Conservation (phyloP, 2,888 invertebrate genomes). For the Micropterix aruncella region DNA sequence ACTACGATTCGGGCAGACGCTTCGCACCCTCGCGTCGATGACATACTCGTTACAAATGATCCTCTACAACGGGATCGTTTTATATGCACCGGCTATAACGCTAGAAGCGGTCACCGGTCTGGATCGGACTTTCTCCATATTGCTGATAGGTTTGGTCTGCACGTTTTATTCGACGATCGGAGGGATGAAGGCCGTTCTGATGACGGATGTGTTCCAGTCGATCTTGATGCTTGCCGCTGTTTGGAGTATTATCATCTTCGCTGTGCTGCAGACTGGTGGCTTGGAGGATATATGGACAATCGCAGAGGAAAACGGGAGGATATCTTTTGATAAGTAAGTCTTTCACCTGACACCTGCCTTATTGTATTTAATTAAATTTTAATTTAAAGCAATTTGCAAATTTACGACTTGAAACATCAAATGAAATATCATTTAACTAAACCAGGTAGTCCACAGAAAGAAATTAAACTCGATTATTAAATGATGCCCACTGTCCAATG, state of each 20-base stretch:
- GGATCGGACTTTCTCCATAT: constrained; percentile 54
- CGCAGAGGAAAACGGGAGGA: constrained; percentile 52
- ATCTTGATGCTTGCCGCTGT: constrained; percentile 75
- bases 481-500: too few species aligned
- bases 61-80: constrained; percentile 78
- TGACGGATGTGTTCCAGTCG: constrained; percentile 78
- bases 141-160: constrained; percentile 63
- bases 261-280: constrained; percentile 54
- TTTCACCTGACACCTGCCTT: too few species aligned
- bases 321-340: constrained; percentile 53
- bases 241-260: constrained; percentile 63
- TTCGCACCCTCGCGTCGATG: constrained; percentile 66
- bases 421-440: too few species aligned
- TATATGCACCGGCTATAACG: constrained; percentile 88
- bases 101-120: constrained; percentile 77
- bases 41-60: constrained; percentile 84
- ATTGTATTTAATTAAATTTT: too few species aligned
- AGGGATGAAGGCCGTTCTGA: constrained; percentile 82
- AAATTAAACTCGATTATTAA: too few species aligned
- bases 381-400: too few species aligned
- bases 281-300: constrained; percentile 54
- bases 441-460: too few species aligned
- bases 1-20: constrained; percentile 62
- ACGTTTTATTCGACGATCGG: constrained; percentile 80
- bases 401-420: too few species aligned